Conservation (phyloP, 2,888 invertebrate species). For the Cremastobaeus sp. region DNA sequence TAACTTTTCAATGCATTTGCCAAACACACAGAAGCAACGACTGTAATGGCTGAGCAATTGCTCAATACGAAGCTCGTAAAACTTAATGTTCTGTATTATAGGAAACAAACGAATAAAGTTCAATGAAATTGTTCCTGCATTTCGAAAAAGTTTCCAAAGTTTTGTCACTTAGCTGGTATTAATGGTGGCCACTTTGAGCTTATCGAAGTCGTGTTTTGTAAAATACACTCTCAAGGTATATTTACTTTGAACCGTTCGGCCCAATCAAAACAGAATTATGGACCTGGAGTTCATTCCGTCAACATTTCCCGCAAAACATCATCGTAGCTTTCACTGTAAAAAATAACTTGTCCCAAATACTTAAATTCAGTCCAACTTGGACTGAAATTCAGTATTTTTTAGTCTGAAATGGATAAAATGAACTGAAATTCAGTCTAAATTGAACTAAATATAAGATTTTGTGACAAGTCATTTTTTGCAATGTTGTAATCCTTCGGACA, state of each 20-base stretch:
- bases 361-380: too few species aligned
- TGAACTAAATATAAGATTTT: too few species aligned
- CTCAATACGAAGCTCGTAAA: conserved; percentile 68
- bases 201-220: conserved; percentile 19
- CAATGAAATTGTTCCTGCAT: conserved; percentile 60
- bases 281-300: too few species aligned
- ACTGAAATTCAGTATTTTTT: too few species aligned
- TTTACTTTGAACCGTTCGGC: not conserved
- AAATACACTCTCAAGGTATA: conserved; percentile 3
- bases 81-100: conserved; percentile 67
- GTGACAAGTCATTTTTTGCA: too few species aligned
- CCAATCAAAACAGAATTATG: too few species aligned
- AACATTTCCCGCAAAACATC: too few species aligned
- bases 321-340: too few species aligned
- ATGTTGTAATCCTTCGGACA: too few species aligned
- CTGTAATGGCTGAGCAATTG: conserved; percentile 62
- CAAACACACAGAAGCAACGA: conserved; percentile 56
- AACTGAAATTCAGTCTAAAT: too few species aligned
- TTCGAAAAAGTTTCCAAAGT: conserved; percentile 57
- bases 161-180: conserved; percentile 48
- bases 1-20: conserved; percentile 62
- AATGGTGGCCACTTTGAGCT: conserved; percentile 38
- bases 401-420: too few species aligned
- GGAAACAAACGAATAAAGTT: conserved; percentile 67
- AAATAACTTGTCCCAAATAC: too few species aligned